Evolutionary conservation across 2,113 vertebrate genomes (phyloP).

Genomic region (Orycteropus afer): DNA sequence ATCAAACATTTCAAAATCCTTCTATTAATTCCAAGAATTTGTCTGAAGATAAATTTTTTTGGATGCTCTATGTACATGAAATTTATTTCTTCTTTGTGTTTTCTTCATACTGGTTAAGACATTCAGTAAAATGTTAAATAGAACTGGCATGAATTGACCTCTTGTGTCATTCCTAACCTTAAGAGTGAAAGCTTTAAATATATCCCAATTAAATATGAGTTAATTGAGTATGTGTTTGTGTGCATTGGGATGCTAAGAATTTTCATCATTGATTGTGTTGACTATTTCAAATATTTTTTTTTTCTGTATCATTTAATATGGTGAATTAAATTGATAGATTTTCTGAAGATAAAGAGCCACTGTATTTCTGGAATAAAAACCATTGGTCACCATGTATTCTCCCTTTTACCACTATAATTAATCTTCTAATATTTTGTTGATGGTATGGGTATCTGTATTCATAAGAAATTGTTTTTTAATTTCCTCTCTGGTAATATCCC

Average conservation of each 20-base stretch:
- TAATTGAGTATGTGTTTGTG: background rate
- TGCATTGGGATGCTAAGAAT: no score
- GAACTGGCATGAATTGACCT: background rate
- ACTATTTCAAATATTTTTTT: background rate
- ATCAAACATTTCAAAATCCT: background rate
- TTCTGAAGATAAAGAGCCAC: background rate
- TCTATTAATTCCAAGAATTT: background rate
- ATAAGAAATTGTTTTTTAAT: background rate
- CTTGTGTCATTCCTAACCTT: background rate
- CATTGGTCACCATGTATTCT: background rate
- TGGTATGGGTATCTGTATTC: background rate
- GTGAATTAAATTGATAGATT: background rate
- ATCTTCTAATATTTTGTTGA: background rate
- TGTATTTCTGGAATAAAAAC: background rate
- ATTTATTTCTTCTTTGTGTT: background rate
- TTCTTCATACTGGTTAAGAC: background rate
- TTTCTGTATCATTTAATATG: background rate
- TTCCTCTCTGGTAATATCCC: background rate
- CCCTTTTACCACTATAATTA: background rate
- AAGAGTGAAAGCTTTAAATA: background rate
- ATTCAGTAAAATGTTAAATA: slow-evolving; percentile 29
- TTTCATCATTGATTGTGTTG: background rate
- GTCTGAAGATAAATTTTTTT: background rate
- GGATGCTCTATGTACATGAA: background rate
- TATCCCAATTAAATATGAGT: background rate